Conservation (phyloP, 2,797 vertebrate species). For the Euphonia xanthogaster region DNA sequence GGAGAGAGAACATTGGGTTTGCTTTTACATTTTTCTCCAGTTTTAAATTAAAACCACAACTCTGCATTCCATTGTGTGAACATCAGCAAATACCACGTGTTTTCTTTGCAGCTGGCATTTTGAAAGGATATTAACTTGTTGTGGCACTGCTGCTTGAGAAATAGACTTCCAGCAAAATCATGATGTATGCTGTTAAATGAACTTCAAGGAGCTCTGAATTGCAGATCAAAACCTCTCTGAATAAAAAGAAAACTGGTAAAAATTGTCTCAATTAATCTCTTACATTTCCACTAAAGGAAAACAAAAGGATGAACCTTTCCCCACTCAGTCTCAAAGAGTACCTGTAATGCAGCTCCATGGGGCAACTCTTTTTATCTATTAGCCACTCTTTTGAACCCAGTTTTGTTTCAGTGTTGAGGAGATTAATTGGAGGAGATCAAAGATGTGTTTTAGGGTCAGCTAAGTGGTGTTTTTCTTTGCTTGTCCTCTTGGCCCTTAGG, state of each 20-base stretch:
- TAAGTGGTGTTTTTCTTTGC: background rate
- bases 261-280: background rate
- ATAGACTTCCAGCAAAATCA: background rate
- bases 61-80: background rate
- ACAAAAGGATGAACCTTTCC: background rate
- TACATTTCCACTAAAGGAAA: background rate
- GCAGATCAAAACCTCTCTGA: background rate
- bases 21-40: background rate
- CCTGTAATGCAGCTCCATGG: background rate
- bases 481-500: background rate
- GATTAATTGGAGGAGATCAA: conserved; percentile 7
- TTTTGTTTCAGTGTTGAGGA: background rate
- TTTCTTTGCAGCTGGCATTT: background rate
- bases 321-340: background rate
- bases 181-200: conserved; percentile 36
- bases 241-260: background rate
- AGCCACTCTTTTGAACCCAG: background rate
- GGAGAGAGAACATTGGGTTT: background rate
- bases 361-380: background rate
- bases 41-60: background rate
- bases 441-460: background rate
- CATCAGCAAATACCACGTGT: background rate
- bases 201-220: background rate
- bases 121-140: conserved; percentile 14
- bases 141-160: background rate